A percentile compares a stretch with the other conserved stretches of the same genome.
phyloP scores from a whole-genome alignment of 1,140 invertebrate species.

The Papilio xuthus region DNA sequence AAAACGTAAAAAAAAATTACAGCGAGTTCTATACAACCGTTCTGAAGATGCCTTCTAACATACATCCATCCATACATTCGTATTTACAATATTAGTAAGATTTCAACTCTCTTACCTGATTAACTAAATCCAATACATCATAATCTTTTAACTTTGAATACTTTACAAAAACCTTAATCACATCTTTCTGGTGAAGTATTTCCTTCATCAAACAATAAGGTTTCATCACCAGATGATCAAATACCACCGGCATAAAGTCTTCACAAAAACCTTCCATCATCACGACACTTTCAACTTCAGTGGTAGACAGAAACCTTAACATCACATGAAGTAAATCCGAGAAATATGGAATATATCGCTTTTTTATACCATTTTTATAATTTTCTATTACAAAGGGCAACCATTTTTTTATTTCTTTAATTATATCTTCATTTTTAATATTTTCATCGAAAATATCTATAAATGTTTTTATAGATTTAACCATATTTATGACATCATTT shows the following conservation, averaged over 20 bases:
- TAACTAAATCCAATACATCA: constrained; percentile 44
- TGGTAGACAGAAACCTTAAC: not conserved
- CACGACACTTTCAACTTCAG: not conserved
- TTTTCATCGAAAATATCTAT: not conserved
- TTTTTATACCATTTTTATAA: not conserved
- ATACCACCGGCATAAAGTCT: constrained; percentile 39
- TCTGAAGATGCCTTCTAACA: too few species aligned
- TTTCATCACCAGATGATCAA: constrained; percentile 35
- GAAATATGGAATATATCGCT: not conserved
- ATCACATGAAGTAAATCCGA: not conserved
- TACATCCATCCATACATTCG: too few species aligned
- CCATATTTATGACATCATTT: not conserved
- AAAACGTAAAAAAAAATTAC: too few species aligned
- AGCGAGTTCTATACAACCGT: too few species aligned
- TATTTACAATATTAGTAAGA: too few species aligned
- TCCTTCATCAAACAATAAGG: constrained; percentile 36
- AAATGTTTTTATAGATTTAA: not conserved
- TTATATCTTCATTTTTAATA: not conserved
- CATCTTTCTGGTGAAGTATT: constrained; percentile 27
- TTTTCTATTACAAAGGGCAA: not conserved
- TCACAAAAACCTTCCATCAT: constrained; percentile 9
- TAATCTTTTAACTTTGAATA: constrained; percentile 26
- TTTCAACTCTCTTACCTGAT: constrained; percentile 46
- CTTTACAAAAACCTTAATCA: constrained; percentile 48
- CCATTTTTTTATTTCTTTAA: not conserved